Evolutionary conservation across 2,888 invertebrate species (phyloP).

Genomic region (Steinernema carpocapsae): DNA sequence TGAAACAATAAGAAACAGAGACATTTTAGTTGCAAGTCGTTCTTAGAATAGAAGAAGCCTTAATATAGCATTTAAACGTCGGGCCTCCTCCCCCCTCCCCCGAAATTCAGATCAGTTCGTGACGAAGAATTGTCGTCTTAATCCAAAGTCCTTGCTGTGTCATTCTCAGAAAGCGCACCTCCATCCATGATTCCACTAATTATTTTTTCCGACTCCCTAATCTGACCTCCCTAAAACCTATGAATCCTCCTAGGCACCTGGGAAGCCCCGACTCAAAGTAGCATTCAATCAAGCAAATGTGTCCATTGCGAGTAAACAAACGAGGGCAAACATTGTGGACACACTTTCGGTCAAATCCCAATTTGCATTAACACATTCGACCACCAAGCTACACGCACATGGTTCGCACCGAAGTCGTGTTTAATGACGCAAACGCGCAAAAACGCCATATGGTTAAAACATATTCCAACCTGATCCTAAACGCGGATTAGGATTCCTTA

Average conservation of each 20-base stretch:
- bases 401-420: not conserved
- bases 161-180: too few species aligned
- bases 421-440: conserved; percentile 15
- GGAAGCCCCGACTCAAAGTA: not conserved
- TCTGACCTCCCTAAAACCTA: not conserved
- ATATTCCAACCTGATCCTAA: not conserved
- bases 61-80: too few species aligned
- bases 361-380: conserved; percentile 9
- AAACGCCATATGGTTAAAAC: conserved; percentile 18
- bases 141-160: too few species aligned
- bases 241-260: not conserved
- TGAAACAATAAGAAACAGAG: too few species aligned
- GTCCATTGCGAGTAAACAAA: not conserved
- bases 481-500: conserved; percentile 2
- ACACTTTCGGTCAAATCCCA: not conserved
- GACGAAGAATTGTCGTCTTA: too few species aligned
- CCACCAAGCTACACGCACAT: too few species aligned
- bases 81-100: too few species aligned
- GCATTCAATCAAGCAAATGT: too few species aligned
- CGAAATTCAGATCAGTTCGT: too few species aligned
- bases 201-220: not conserved
- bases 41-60: too few species aligned
- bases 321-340: not conserved
- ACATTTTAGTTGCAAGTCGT: too few species aligned
- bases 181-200: not conserved